Evolutionary conservation across 2,797 vertebrate species (phyloP).

Genomic region (Aratinga solstitialis): DNA sequence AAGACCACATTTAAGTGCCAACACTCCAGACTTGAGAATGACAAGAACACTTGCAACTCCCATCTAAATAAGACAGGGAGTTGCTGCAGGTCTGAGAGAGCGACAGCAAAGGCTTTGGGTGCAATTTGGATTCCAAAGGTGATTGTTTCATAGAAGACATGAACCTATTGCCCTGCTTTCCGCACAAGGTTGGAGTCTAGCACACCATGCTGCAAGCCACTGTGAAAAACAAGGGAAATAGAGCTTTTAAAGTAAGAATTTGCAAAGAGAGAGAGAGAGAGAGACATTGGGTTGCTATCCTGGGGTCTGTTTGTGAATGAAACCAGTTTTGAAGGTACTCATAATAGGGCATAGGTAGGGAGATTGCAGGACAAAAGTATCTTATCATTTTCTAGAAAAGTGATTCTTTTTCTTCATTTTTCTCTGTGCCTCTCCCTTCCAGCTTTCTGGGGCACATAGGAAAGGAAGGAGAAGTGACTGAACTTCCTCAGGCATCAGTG

Average conservation of each 20-base stretch:
- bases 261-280: background rate
- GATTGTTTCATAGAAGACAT: background rate
- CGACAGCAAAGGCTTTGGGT: background rate
- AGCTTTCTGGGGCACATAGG: background rate
- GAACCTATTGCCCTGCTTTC: accelerated
- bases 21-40: background rate
- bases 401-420: background rate
- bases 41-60: background rate
- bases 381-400: background rate
- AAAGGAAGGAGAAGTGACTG: background rate
- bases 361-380: background rate
- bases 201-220: background rate
- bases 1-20: background rate
- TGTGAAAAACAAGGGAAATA: background rate
- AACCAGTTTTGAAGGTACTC: background rate
- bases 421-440: background rate
- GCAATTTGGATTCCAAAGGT: background rate
- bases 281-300: background rate
- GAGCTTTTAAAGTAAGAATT: background rate
- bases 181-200: background rate
- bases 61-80: background rate
- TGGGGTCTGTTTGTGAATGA: background rate
- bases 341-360: background rate
- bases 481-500: background rate
- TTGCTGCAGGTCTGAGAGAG: background rate